A percentile compares a stretch with the other conserved stretches of the same genome.
phyloP scores from a whole-genome alignment of 1,140 invertebrate genomes.

The Galleria mellonella region DNA sequence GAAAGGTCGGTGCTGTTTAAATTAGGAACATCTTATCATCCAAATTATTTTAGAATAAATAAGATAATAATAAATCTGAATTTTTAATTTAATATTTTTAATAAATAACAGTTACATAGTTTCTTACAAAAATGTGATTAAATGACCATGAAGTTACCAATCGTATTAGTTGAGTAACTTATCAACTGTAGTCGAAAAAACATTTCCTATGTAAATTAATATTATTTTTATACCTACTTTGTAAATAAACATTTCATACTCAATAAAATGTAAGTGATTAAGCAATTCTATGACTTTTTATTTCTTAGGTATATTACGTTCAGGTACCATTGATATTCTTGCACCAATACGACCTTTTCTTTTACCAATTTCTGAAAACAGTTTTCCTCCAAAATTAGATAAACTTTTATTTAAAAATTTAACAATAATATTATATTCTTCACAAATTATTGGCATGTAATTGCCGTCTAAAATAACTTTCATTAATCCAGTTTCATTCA shows the following conservation, averaged over 20 bases:
- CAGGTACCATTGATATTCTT: not conserved
- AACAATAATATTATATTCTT: constrained; percentile 19
- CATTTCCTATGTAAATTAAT: no score
- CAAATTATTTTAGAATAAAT: no score
- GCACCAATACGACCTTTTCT: not conserved
- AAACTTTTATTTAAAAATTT: constrained; percentile 16
- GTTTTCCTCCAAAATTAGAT: constrained; percentile 4
- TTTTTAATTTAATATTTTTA: no score
- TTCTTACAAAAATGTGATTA: no score
- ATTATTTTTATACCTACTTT: no score
- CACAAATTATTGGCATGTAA: constrained; percentile 22
- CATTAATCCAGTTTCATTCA: constrained; percentile 18
- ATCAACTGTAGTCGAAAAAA: no score
- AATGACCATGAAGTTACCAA: no score
- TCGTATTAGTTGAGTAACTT: no score
- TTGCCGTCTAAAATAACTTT: constrained; percentile 39
- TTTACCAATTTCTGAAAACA: not conserved
- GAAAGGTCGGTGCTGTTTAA: constrained; percentile 49
- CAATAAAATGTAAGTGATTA: not conserved
- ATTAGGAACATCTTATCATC: no score
- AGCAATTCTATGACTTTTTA: not conserved
- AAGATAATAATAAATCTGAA: no score
- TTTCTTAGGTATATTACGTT: not conserved
- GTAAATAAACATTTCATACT: no score
- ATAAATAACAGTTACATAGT: no score